phyloP scores from a whole-genome alignment of 2,797 vertebrate species.

The Alectoris magna region DNA sequence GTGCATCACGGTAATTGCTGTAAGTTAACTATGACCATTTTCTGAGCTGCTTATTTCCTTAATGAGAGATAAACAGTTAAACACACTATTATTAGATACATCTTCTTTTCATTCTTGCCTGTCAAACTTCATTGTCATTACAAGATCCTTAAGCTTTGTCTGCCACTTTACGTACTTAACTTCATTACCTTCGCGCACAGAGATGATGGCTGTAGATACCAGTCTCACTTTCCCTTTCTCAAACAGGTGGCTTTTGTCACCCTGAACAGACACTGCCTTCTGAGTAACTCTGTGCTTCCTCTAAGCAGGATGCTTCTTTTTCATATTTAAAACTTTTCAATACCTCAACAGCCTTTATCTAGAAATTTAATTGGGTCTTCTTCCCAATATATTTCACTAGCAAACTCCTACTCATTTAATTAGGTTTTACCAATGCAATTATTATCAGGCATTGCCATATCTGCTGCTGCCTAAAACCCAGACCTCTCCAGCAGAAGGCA shows the following conservation, averaged over 20 bases:
- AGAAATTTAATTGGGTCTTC: neutral
- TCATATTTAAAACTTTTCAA: neutral
- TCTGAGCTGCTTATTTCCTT: slow-evolving; percentile 43
- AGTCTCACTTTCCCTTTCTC: neutral
- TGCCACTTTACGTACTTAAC: neutral
- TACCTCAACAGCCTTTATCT: neutral
- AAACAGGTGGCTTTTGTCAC: neutral
- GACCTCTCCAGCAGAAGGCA: neutral
- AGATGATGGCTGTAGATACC: too few relatives aligned
- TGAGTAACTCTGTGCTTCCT: neutral
- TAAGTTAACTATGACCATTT: slow-evolving; percentile 2
- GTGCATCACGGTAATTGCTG: neutral
- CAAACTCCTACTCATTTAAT: neutral
- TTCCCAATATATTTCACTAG: neutral
- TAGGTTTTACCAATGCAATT: neutral
- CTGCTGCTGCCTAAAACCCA: neutral
- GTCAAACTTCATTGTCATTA: neutral
- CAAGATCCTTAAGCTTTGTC: neutral
- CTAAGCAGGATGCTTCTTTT: neutral
- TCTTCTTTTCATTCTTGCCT: slow-evolving; percentile 15
- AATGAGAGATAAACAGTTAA: slow-evolving; percentile 19
- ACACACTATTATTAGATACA: slow-evolving; percentile 37
- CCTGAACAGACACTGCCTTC: neutral
- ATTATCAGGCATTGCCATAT: neutral
- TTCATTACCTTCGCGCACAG: neutral